These are phyloP conservation scores for Fistularia commersonii DNA, from an alignment of 2,797 vertebrate species.

Conservation along the genomic window DNA sequence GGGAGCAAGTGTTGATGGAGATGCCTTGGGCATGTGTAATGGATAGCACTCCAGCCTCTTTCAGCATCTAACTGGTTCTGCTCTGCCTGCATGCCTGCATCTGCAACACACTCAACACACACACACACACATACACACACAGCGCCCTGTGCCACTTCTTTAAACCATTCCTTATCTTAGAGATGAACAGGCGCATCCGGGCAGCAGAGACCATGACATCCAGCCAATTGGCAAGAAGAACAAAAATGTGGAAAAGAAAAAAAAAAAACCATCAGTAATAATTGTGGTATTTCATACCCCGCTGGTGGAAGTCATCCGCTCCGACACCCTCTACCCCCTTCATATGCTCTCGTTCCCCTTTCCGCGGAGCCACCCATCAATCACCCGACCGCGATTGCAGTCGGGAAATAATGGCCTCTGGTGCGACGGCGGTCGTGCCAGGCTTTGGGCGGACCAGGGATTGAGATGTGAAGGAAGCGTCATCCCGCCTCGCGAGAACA, in stretches of 20 bases:
- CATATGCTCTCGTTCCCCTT: slow-evolving; percentile 9
- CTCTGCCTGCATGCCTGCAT: slow-evolving; percentile 32
- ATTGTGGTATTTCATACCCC: slow-evolving; percentile 22
- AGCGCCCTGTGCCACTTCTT: slow-evolving; percentile 6
- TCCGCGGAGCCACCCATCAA: slow-evolving; percentile 18
- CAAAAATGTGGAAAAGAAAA: slow-evolving; percentile 1
- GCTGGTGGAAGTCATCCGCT: slow-evolving; percentile 13
- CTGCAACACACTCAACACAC: background rate
- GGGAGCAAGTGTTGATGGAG: slow-evolving; percentile 34
- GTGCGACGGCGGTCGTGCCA: slow-evolving; percentile 1
- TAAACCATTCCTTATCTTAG: slow-evolving; percentile 8
- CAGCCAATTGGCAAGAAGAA: slow-evolving; percentile 22
- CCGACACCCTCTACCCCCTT: slow-evolving; percentile 13
- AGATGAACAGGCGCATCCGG: slow-evolving; percentile 9
- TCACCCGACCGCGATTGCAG: slow-evolving; percentile 15
- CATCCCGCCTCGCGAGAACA: slow-evolving; percentile 22
- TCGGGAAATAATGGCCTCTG: slow-evolving; percentile 21
- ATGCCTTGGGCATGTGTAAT: slow-evolving; percentile 56
- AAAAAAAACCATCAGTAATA: background rate
- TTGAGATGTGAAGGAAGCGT: slow-evolving; percentile 21
- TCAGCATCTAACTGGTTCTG: slow-evolving; percentile 54
- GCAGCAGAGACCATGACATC: slow-evolving; percentile 31
- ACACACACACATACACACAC: too few species aligned
- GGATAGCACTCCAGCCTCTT: slow-evolving; percentile 48
- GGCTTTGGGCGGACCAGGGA: slow-evolving; percentile 8